Evolutionary conservation across 2,113 vertebrate species (phyloP).

Genomic region (Motacilla alba): DNA sequence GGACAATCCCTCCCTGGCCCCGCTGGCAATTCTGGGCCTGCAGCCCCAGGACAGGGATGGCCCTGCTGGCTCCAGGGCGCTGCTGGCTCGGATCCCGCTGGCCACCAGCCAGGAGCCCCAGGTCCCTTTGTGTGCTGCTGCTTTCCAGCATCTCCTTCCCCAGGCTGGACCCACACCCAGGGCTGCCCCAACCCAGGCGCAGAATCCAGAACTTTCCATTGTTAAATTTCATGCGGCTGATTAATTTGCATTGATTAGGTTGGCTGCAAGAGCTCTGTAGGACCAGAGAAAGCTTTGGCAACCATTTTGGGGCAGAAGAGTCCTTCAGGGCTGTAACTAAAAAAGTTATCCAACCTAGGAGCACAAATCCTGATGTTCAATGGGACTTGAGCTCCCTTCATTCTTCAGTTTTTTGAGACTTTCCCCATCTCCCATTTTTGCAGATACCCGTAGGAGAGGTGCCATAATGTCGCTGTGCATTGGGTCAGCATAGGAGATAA

Average conservation of each 20-base stretch:
- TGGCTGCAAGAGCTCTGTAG: neutral
- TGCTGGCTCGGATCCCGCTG: neutral
- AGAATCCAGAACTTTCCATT: no score
- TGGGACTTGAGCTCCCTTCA: rapidly evolving
- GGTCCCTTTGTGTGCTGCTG: neutral
- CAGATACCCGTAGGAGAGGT: neutral
- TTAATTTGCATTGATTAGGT: neutral
- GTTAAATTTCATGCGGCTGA: neutral
- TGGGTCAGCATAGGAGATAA: neutral
- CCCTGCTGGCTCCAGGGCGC: neutral
- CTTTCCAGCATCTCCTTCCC: neutral
- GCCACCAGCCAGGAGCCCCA: neutral
- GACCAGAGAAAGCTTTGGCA: neutral
- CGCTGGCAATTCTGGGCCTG: neutral
- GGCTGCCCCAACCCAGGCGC: no score
- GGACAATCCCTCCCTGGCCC: neutral
- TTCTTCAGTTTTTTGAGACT: neutral
- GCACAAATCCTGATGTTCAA: neutral
- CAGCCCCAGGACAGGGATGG: neutral
- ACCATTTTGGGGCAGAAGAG: neutral
- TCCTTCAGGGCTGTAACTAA: neutral
- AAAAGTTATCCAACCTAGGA: neutral
- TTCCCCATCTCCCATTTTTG: neutral
- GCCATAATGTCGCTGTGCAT: neutral
- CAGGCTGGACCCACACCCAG: neutral